Percentiles rank a stretch among this genome's conserved stretches.
These are phyloP conservation scores for Catagonus wagneri DNA, from an alignment of 2,113 vertebrate species.

Conservation along the genomic window DNA sequence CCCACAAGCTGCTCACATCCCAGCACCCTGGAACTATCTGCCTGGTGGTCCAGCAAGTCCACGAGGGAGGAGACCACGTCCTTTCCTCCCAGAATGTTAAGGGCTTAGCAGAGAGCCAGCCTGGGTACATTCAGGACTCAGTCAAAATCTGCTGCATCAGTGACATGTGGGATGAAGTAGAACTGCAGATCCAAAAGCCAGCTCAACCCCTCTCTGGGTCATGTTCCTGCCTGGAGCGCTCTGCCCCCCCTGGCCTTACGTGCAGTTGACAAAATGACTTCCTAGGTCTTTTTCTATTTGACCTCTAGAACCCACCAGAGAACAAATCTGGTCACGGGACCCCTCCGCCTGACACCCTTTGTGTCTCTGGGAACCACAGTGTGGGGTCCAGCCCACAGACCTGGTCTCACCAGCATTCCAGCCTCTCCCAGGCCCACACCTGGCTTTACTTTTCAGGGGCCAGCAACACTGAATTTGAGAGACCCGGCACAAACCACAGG, in stretches of 20 bases:
- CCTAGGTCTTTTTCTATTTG: not conserved
- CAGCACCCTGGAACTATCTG: not conserved
- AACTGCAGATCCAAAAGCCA: not conserved
- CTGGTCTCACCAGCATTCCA: not conserved
- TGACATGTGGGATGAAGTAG: not conserved
- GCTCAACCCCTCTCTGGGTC: not conserved
- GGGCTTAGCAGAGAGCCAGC: constrained; percentile 36
- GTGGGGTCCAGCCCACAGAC: not conserved
- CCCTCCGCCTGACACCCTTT: not conserved
- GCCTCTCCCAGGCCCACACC: not conserved
- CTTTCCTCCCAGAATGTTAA: constrained; percentile 16
- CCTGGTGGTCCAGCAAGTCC: not conserved
- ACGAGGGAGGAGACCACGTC: not conserved
- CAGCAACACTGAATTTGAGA: not conserved
- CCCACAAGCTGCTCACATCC: not conserved
- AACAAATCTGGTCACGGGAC: not conserved
- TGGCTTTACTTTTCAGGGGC: not conserved
- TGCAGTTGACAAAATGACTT: not conserved
- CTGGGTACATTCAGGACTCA: not conserved
- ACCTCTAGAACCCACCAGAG: not conserved
- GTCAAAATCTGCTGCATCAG: not conserved
- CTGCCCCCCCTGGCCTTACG: not conserved
- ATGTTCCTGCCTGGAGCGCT: accelerated
- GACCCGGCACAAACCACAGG: too few species aligned
- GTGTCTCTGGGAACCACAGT: not conserved